These are phyloP conservation scores for Speoplatyrhinus poulsoni DNA, from an alignment of 2,113 vertebrate genomes.

Conservation along the genomic window DNA sequence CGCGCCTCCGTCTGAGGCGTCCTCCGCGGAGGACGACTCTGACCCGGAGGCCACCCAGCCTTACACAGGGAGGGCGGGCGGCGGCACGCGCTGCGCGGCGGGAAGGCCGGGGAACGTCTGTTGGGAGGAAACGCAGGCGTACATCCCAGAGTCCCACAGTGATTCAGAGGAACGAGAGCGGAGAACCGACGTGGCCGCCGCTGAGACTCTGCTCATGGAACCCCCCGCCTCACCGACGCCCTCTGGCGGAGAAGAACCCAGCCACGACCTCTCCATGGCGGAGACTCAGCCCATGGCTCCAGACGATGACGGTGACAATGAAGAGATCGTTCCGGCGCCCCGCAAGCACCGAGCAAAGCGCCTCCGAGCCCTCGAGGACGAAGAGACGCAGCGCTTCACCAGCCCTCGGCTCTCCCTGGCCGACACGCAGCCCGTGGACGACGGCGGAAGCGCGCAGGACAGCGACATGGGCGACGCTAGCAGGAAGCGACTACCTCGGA, in stretches of 20 bases:
- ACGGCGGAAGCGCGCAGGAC: conserved; percentile 14
- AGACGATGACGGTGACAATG: conserved; percentile 13
- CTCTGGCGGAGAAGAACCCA: conserved; percentile 28
- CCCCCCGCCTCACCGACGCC: conserved; percentile 20
- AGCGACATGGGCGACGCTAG: background rate
- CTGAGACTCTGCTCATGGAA: conserved; percentile 44
- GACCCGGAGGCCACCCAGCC: conserved; percentile 51
- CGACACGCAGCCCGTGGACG: conserved; percentile 51
- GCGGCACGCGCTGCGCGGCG: conserved; percentile 10
- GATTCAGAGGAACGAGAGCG: conserved; percentile 29
- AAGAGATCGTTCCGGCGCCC: background rate
- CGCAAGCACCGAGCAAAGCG: background rate
- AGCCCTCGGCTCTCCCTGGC: conserved; percentile 10
- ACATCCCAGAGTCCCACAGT: conserved; percentile 24
- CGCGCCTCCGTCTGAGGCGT: background rate
- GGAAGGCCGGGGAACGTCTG: conserved; percentile 36
- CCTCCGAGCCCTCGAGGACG: conserved; percentile 12
- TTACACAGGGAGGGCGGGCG: conserved; percentile 29
- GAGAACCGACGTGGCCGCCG: conserved; percentile 1
- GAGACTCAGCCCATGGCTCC: conserved; percentile 37
- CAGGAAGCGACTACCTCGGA: background rate
- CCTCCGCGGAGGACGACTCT: conserved; percentile 31
- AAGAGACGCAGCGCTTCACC: conserved; percentile 30
- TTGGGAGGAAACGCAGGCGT: conserved; percentile 69
- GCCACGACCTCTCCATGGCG: conserved; percentile 7